These are phyloP conservation scores for Unio delphinus DNA, from an alignment of 2,888 invertebrate genomes.

Conservation along the genomic window DNA sequence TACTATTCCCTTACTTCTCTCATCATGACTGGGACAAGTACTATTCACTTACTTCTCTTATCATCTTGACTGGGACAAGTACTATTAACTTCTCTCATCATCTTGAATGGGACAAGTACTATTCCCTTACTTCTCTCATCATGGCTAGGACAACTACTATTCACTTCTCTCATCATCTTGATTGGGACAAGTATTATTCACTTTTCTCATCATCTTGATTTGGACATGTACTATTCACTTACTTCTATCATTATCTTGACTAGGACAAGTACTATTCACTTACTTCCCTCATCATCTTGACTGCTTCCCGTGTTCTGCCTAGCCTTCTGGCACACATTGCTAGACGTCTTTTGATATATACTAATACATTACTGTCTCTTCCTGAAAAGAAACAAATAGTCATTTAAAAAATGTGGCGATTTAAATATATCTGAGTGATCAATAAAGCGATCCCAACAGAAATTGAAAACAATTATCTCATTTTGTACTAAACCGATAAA, in stretches of 20 bases:
- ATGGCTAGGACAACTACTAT: no score
- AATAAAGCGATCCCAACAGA: no score
- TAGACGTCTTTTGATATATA: constrained; percentile 92
- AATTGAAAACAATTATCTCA: no score
- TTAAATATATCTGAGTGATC: no score
- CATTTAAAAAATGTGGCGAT: no score
- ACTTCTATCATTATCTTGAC: constrained; percentile 72
- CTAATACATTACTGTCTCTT: constrained; percentile 92
- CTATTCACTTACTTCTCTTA: constrained; percentile 85
- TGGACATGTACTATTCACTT: constrained; percentile 44
- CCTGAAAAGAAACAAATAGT: constrained; percentile 72
- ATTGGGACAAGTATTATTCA: no score
- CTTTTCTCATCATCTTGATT: no score
- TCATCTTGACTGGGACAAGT: not conserved
- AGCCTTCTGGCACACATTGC: constrained; percentile 98
- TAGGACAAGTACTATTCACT: constrained; percentile 39
- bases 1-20: constrained; percentile 62
- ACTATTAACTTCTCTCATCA: not conserved
- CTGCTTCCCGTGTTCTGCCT: constrained; percentile 93
- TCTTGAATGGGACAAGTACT: not conserved
- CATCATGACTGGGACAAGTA: constrained; percentile 65
- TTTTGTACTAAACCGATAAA: no score
- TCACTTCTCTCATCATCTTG: not conserved
- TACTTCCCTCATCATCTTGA: constrained; percentile 95
- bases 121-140: constrained; percentile 83